Percentiles rank a stretch among this genome's conserved stretches.
Evolutionary conservation across 2,113 vertebrate genomes (phyloP).

Genomic region (Nyctibius bracteatus): DNA sequence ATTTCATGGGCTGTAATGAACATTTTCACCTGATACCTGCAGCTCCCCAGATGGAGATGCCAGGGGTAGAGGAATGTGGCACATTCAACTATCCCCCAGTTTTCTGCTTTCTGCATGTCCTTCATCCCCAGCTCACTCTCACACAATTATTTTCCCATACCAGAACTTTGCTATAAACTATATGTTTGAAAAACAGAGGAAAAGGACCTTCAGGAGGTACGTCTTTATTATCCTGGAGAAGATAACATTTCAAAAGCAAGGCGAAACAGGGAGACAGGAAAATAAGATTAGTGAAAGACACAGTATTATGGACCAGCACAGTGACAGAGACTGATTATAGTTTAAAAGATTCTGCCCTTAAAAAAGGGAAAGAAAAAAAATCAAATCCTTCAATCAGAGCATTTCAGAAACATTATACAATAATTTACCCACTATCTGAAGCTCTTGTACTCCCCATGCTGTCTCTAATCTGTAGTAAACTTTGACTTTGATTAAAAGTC

Average conservation of each 20-base stretch:
- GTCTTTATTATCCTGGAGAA: not conserved
- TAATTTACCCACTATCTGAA: not conserved
- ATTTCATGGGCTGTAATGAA: not conserved
- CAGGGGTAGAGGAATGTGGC: not conserved
- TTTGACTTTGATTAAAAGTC: not conserved
- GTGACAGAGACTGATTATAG: conserved; percentile 15
- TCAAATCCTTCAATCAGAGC: not conserved
- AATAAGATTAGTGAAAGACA: conserved; percentile 33
- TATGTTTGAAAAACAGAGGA: not conserved
- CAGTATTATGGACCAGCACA: not conserved
- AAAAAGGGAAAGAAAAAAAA: not conserved
- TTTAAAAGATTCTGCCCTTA: not conserved
- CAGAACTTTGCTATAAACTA: not conserved
- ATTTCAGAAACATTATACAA: not conserved
- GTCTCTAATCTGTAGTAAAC: not conserved
- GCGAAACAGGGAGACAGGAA: not conserved
- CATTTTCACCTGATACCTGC: not conserved
- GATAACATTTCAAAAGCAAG: not conserved
- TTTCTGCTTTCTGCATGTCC: not conserved
- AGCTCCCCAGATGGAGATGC: not conserved
- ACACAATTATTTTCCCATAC: not conserved
- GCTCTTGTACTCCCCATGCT: not conserved
- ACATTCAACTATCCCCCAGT: rapidly evolving
- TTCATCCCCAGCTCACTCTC: not conserved
- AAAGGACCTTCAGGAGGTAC: not conserved